Evolutionary conservation across 1,140 invertebrate species (phyloP), one percentile per base, ranked within the genome.

Genomic region (Drosophila murphyi): DNA sequence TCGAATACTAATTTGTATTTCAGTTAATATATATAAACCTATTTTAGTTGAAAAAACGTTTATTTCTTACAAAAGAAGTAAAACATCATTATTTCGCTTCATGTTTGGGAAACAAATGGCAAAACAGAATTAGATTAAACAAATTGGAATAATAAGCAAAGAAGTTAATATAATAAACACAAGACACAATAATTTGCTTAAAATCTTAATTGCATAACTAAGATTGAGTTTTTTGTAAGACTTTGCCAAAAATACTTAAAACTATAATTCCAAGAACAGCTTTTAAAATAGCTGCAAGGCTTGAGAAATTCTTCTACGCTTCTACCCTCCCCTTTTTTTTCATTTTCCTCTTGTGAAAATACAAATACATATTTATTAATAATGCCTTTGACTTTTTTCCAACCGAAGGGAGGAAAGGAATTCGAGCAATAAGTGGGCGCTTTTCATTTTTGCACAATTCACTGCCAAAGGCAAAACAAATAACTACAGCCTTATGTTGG

Each of bases 351-450:
- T 31, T 35, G 4, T 31, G 12, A 43, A 56, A 10, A 8, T 54
- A 39, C 2, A 5, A 12, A 31, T 10, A 54, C 10, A 70, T 73
- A 80, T 80, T 82, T 82, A 86, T 82, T 85, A 86, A 85, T 75
- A 86, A 82, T 51, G 71, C 41, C 68, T 82, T 82, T 76, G 78
- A 82, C 75, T 86, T 87, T 70, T 45, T 61, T 56, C 20, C 51
- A n/a, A 5, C 34, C 54, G 54, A 61, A 54, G 50, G 69, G 31
- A 57, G 37, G 57, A 70, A 62, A 61, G 72, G 72, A 70, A 74
- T 74, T 55, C 72, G 57, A 54, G 54, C 72, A 75, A 75, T 71
- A 75, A 64, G 32, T 71, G 71, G 68, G 68, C 68, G 52, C 39
- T 43, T 64, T 75, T 71, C 57, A 59, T 64, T 74, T 57, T 64